Base-by-base conservation (phyloP, 2,113 vertebrate genomes). In the Cyprinodon variegatus region DNA sequence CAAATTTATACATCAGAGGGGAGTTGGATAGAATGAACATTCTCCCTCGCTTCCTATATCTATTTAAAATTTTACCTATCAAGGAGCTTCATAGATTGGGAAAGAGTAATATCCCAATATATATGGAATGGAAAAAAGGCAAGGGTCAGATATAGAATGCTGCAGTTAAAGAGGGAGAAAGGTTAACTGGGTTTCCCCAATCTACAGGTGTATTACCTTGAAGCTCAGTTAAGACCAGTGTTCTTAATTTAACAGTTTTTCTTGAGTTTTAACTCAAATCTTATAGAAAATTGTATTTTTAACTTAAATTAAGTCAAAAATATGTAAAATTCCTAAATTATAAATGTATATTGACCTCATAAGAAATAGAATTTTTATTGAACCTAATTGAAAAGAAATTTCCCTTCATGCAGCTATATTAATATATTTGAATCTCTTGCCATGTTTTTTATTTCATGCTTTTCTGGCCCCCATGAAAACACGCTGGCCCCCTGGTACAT, bases 101-200 rank as follows among this genome's bases (percentile, higher is more conserved):
- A 60, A 11, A 65, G 64, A 13, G 1, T 65, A 45, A 40, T 41
- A 45, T 11, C n/a, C 0, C 4, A 12, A 4, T 45, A 29, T 38
- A 12, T 74, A 1, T 67, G 39, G 72, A 17, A 74, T 2, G 48
- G 36, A 29, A 29, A 29, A 29, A 29, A 29, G 29, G 1, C 29
- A 29, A 29, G 29, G 29, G 29, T 29, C 29, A 74, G 37, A 43
- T 74, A 22, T 12, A 66, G 59, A 20, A 74, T 50, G 0, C 2
- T 74, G 13, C 63, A 74, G n/a, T 59, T 59, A 43, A 41, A 4
- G 20, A 74, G 59, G 37, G 48, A 59, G 12, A 74, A 59, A 9
- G 72, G 62, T 5, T 20, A 38, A 2, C 10, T 65, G 62, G 72
- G 72, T 12, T 20, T 73, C 1, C 61, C 48, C 1, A 65, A 39